Evolutionary conservation across 2,113 vertebrate genomes (phyloP).

Genomic region (Nyctereutes procyonoides): DNA sequence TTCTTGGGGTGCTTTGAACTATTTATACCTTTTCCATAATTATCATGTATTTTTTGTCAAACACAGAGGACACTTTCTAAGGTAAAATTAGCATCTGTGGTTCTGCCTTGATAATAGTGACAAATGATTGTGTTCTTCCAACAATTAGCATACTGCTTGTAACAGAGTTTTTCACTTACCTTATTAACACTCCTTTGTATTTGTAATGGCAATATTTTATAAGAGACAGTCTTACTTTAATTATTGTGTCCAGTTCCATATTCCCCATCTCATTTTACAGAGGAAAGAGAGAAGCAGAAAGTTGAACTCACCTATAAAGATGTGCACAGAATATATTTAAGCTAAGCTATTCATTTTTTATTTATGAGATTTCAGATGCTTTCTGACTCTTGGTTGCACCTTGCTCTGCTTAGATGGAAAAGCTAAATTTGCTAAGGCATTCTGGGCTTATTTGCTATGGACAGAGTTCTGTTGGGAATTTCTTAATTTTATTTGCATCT

Average conservation of each 20-base stretch:
- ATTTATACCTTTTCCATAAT: background rate
- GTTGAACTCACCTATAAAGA: background rate
- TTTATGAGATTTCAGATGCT: background rate
- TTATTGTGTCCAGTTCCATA: background rate
- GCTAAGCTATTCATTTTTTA: background rate
- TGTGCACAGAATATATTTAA: background rate
- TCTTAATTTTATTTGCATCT: slow-evolving; percentile 8
- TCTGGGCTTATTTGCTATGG: background rate
- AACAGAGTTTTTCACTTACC: slow-evolving; percentile 7
- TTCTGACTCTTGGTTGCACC: background rate
- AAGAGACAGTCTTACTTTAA: slow-evolving; percentile 14
- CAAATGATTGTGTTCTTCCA: background rate
- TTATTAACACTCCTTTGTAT: background rate
- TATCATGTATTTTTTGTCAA: background rate
- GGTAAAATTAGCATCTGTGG: background rate
- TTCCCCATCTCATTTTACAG: background rate
- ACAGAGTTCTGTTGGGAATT: background rate
- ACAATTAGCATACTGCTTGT: background rate
- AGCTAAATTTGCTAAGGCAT: background rate
- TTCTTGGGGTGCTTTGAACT: background rate
- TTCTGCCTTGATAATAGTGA: slow-evolving; percentile 19
- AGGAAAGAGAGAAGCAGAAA: slow-evolving; percentile 8
- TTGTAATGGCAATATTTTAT: background rate
- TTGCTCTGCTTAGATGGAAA: background rate
- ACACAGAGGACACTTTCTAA: background rate